phyloP scores from a whole-genome alignment of 1,140 invertebrate genomes.

The Condylostylus longicornis region DNA sequence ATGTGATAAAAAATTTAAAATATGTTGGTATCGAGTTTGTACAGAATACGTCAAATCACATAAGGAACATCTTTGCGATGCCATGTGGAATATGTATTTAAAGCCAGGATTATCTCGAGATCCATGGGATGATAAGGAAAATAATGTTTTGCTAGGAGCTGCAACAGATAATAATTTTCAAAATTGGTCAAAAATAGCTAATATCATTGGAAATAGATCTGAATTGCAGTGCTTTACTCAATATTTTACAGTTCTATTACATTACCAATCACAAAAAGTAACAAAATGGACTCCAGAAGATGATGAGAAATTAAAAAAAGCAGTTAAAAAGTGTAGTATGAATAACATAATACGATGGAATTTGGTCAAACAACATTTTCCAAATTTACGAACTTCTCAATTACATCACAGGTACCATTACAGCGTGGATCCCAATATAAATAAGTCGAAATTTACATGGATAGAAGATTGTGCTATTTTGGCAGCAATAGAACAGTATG shows the following conservation, averaged over 20 bases:
- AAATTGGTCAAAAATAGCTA: constrained; percentile 48
- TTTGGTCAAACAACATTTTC: constrained; percentile 41
- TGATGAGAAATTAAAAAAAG: constrained; percentile 36
- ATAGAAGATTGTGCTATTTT: constrained; percentile 45
- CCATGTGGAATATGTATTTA: constrained; percentile 51
- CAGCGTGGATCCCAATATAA: constrained; percentile 30
- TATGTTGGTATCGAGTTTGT: constrained; percentile 32
- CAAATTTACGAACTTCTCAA: constrained; percentile 43
- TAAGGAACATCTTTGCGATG: constrained; percentile 37
- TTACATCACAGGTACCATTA: constrained; percentile 40
- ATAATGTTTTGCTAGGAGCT: constrained; percentile 33
- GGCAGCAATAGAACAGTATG: constrained; percentile 42
- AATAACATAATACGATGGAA: constrained; percentile 51
- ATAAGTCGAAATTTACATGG: constrained; percentile 27
- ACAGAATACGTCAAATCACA: constrained; percentile 34
- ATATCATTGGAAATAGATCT: constrained; percentile 37
- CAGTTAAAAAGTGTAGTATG: constrained; percentile 38
- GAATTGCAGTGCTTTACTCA: constrained; percentile 52
- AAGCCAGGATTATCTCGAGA: constrained; percentile 47
- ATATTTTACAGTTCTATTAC: constrained; percentile 34
- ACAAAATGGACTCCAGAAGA: constrained; percentile 42
- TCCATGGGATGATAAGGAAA: constrained; percentile 43
- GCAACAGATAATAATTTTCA: constrained; percentile 35
- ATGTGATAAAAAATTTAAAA: constrained; percentile 12
- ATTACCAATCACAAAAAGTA: constrained; percentile 21